Percentiles rank a stretch among this genome's conserved stretches.
Conservation (phyloP, 1,140 invertebrate species). For the Sogatella furcifera region DNA sequence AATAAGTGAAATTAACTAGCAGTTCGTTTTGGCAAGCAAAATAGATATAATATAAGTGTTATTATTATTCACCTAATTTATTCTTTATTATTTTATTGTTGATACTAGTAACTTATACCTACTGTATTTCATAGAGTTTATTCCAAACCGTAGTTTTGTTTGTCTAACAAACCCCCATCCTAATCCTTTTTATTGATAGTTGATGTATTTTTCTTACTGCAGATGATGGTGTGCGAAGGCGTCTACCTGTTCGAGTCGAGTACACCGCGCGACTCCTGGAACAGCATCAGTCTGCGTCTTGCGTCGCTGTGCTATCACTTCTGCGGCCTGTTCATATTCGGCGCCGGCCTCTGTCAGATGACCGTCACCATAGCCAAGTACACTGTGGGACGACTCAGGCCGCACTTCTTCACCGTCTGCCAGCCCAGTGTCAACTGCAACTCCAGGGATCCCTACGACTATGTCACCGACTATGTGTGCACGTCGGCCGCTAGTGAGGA, state of each 20-base stretch:
- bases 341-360: conserved; percentile 35
- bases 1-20: too few relatives aligned
- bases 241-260: conserved; percentile 7
- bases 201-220: neutral
- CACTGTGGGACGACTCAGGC: conserved; percentile 43
- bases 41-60: too few relatives aligned
- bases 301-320: neutral
- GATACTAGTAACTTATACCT: too few relatives aligned
- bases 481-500: conserved; percentile 2
- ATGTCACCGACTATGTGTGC: conserved; percentile 18
- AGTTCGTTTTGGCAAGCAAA: too few relatives aligned
- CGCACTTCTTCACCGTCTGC: conserved; percentile 39
- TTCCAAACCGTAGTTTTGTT: too few relatives aligned
- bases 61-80: too few relatives aligned
- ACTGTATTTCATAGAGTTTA: too few relatives aligned
- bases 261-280: conserved; percentile 9
- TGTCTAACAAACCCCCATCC: too few relatives aligned
- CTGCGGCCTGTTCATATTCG: conserved; percentile 18
- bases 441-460: conserved; percentile 6
- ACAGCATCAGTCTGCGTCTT: neutral
- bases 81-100: too few relatives aligned
- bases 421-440: conserved; percentile 19
- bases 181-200: too few relatives aligned
- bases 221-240: conserved; percentile 4
- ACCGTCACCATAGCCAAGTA: conserved; percentile 46